Evolutionary conservation across 2,888 invertebrate species (phyloP), one percentile per base, ranked within the genome.

Genomic region (Lutraria lutraria): DNA sequence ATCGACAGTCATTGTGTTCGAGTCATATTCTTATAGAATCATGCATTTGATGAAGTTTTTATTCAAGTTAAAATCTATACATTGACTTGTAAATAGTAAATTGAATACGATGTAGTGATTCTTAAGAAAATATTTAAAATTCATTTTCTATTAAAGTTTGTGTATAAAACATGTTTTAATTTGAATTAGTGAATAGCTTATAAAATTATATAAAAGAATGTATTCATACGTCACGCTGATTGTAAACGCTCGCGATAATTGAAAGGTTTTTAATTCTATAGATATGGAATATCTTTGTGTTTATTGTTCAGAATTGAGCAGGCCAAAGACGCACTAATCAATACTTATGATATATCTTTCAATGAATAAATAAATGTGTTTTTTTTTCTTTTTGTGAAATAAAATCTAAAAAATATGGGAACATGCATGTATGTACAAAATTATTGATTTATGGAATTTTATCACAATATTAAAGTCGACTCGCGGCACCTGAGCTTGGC

Each of bases 271-370:
- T 19, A 25, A 52, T 52, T 54, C 81, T 52, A 81, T 81, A 53
- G 81, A 81, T n/a, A 25, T 34, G 52, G 52, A 81, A 81, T 81
- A 81, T 52, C 81, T 76, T 76, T 76, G 76, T 76, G 76, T 76
- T 76, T 34, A 76, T 76, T 76, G 76, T 76, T 76, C 34, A 25
- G 31, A 34, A 34, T 76, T 19, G 25, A 34, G 34, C 76, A 76
- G 34, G 31, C 31, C 31, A 76, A 76, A 76, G 19, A 76, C 29
- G 16, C 31, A 31, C 25, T 12, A 15, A 76, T 76, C 76, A 34
- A 34, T 76, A 68, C 63, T 25, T 68, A 68, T 68, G 12, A 68
- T 68, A 68, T 68, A 68, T n/a, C n/a, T 68, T 68, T 25, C 63
- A 68, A 25, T 68, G 25, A 68, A 25, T 68, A 68, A n/a, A 68